phyloP scores from a whole-genome alignment of 2,888 invertebrate genomes.

The Ctena decussata region DNA sequence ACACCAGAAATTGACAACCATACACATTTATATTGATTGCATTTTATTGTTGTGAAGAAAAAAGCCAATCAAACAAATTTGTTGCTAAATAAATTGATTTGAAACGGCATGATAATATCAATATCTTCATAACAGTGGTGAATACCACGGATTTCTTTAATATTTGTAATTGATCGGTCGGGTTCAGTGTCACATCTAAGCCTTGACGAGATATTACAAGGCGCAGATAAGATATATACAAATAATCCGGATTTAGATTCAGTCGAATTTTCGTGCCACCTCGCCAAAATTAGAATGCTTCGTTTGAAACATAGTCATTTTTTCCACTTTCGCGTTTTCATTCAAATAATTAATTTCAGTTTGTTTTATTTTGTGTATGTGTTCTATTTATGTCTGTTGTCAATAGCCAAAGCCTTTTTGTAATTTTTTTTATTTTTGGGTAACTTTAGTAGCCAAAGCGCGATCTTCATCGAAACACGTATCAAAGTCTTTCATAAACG shows the following conservation, averaged over 20 bases:
- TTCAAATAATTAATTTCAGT: no score
- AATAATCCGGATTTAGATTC: neutral
- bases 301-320: no score
- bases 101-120: conserved; percentile 25
- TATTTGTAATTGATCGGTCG: conserved; percentile 22
- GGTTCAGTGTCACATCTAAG: conserved; percentile 8
- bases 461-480: no score
- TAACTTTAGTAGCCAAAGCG: no score
- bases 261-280: neutral
- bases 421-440: no score
- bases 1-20: conserved; percentile 27
- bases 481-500: no score
- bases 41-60: conserved; percentile 44
- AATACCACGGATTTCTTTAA: conserved; percentile 7
- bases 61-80: conserved; percentile 36
- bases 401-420: no score
- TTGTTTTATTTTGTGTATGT: no score
- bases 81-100: conserved; percentile 42
- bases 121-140: conserved; percentile 15
- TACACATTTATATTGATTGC: conserved; percentile 48
- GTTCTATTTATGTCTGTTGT: no score
- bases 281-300: no score
- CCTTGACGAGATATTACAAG: neutral
- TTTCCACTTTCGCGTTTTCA: no score
- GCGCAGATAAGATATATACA: neutral